These are phyloP conservation scores for Falco punctatus DNA, from an alignment of 2,113 vertebrate genomes.

Conservation along the genomic window DNA sequence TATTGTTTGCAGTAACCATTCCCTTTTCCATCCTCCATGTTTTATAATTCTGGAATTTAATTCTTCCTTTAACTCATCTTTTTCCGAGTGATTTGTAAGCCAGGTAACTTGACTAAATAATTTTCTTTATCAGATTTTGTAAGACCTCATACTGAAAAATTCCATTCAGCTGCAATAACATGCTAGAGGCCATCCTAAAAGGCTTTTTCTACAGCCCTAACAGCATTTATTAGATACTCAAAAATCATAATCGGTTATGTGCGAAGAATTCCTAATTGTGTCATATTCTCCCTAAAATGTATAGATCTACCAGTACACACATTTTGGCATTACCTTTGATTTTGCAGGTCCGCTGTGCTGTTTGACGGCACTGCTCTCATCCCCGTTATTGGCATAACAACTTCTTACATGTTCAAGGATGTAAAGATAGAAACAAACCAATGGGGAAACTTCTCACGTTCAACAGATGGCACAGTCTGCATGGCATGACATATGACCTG, in stretches of 20 bases:
- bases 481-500: neutral
- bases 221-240: neutral
- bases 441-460: neutral
- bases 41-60: neutral
- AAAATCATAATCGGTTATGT: neutral
- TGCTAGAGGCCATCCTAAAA: neutral
- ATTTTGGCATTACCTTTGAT: neutral
- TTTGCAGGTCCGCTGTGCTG: neutral
- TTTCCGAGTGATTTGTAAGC: neutral
- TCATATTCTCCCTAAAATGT: neutral
- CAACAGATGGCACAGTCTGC: conserved; percentile 13
- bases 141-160: neutral
- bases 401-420: neutral
- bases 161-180: neutral
- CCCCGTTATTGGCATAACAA: neutral
- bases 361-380: neutral
- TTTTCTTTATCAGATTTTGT: neutral
- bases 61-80: neutral
- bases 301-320: neutral
- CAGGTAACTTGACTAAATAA: neutral
- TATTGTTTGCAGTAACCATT: neutral
- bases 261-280: neutral
- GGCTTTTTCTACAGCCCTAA: neutral
- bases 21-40: neutral
- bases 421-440: conserved; percentile 31